Evolutionary conservation across 2,888 invertebrate species (phyloP).

Genomic region (Linhomoeus sp.): DNA sequence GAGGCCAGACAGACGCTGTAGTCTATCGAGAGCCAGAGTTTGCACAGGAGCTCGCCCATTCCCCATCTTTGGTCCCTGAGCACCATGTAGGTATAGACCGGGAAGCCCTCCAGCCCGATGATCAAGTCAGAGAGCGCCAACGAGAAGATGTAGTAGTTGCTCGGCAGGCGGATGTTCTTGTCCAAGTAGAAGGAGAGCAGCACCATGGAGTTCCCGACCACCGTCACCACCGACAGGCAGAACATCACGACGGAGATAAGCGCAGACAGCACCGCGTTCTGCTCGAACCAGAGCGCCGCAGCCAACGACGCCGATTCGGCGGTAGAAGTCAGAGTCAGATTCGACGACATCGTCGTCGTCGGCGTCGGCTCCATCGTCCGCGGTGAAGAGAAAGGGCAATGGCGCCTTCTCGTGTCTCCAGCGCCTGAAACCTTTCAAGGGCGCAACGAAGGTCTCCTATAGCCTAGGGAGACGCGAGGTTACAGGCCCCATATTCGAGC

Average conservation of each 20-base stretch:
- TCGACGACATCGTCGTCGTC: no score
- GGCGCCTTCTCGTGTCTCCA: no score
- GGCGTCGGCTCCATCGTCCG: no score
- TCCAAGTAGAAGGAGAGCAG: constrained; percentile 25
- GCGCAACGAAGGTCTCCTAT: no score
- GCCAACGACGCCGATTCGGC: no score
- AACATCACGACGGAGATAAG: constrained; percentile 1
- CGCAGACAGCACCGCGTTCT: neutral
- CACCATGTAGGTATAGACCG: constrained; percentile 92
- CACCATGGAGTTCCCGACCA: constrained; percentile 58
- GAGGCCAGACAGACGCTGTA: constrained; percentile 97
- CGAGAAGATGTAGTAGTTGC: constrained; percentile 97
- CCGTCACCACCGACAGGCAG: constrained; percentile 18
- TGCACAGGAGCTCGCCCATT: constrained; percentile 79
- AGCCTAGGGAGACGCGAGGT: no score
- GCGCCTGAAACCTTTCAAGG: no score
- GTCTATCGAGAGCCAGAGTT: constrained; percentile 93
- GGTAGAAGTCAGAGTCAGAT: no score
- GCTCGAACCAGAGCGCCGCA: no score
- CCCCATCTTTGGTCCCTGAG: constrained; percentile 60
- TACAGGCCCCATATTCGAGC: no score
- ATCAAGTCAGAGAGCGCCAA: constrained; percentile 58
- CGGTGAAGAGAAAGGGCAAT: no score
- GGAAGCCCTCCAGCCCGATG: constrained; percentile 71
- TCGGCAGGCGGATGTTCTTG: constrained; percentile 56